phyloP scores from a whole-genome alignment of 2,888 invertebrate species.

The Nomada fabriciana region DNA sequence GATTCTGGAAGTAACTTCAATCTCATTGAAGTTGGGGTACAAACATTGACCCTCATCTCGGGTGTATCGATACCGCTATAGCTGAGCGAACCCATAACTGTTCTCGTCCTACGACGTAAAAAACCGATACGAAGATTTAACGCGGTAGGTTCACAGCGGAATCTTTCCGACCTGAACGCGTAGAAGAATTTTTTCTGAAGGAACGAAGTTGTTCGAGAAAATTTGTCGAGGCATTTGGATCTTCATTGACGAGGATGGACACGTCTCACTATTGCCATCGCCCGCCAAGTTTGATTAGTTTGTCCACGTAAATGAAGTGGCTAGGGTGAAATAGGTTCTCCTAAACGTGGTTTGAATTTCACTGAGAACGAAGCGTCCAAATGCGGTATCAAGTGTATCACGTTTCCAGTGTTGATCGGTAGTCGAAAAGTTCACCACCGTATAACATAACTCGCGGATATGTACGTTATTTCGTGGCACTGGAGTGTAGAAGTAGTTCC shows the following conservation, averaged over 20 bases:
- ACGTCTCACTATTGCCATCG: constrained; percentile 4
- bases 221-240: background rate
- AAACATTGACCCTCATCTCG: constrained; percentile 54
- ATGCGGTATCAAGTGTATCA: background rate
- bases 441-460: background rate
- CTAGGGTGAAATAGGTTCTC: constrained; percentile 15
- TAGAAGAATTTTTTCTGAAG: background rate
- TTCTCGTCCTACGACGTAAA: background rate
- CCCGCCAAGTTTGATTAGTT: constrained; percentile 54
- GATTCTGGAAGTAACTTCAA: constrained; percentile 28
- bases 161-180: background rate
- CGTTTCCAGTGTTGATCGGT: background rate
- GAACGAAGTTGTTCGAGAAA: background rate
- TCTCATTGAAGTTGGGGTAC: constrained; percentile 50
- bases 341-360: constrained; percentile 34
- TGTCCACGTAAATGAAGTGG: constrained; percentile 38
- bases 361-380: background rate
- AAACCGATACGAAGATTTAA: constrained; percentile 2
- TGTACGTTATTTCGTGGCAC: constrained; percentile 1
- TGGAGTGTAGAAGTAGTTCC: background rate
- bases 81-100: background rate
- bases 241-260: constrained; percentile 6
- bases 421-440: background rate
- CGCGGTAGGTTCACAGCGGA: background rate
- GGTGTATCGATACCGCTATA: constrained; percentile 10